Conservation (phyloP, 1,140 invertebrate genomes). For the Lepidostoma basale region DNA sequence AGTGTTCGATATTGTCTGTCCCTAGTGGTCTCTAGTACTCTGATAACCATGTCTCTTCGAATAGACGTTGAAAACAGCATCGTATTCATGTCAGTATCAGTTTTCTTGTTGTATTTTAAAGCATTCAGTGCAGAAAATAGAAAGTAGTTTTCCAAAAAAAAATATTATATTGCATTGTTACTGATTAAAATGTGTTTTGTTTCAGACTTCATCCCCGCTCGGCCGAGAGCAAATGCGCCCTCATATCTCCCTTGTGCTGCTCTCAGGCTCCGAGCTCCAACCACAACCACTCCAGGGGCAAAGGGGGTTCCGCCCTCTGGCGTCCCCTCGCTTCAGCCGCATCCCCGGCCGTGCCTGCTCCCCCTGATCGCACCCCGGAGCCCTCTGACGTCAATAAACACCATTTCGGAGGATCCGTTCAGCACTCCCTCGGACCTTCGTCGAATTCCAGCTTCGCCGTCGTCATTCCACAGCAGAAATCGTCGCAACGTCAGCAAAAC, state of each 20-base stretch:
- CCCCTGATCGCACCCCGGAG: constrained; percentile 49
- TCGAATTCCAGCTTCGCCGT: constrained; percentile 44
- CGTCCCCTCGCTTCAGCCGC: constrained; percentile 48
- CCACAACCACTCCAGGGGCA: constrained; percentile 52
- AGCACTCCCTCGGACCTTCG: constrained; percentile 37
- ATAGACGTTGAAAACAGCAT: no score
- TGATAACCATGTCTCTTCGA: no score
- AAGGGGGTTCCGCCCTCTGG: constrained; percentile 49
- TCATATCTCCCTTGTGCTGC: constrained; percentile 68
- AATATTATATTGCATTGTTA: no score
- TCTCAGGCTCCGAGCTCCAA: constrained; percentile 57
- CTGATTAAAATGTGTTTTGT: not conserved
- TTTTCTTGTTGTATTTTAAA: no score
- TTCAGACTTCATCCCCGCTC: constrained; percentile 66
- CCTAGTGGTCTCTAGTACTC: no score
- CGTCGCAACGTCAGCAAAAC: constrained; percentile 31
- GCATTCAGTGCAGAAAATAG: no score
- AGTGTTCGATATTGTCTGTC: constrained; percentile 6
- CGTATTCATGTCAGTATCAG: no score
- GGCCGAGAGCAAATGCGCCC: constrained; percentile 66
- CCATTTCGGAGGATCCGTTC: constrained; percentile 49
- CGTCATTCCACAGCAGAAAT: constrained; percentile 42
- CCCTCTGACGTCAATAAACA: constrained; percentile 40
- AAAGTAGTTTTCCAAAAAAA: no score
- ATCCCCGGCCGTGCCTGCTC: constrained; percentile 52